phyloP scores from a whole-genome alignment of 2,888 invertebrate genomes.

The Laothoe populi region DNA sequence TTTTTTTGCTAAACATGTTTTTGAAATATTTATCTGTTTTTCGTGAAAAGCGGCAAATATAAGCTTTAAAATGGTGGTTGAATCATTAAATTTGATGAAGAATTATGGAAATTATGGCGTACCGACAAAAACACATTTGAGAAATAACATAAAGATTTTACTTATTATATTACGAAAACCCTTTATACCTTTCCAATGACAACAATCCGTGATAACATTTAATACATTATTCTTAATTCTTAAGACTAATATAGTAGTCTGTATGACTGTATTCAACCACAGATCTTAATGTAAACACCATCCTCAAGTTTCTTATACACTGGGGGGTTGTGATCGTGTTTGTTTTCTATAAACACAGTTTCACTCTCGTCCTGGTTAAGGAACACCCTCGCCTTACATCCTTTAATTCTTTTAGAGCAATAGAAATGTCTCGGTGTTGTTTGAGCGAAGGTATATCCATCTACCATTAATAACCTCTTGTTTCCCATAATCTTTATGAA shows the following conservation, averaged over 20 bases:
- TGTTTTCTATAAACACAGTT: slow-evolving; percentile 41
- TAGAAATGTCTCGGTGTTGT: slow-evolving; percentile 54
- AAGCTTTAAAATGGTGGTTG: too few species aligned
- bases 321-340: slow-evolving; percentile 40
- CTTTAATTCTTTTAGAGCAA: slow-evolving; percentile 60
- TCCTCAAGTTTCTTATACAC: slow-evolving; percentile 5
- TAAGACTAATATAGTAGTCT: too few species aligned
- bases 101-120: too few species aligned
- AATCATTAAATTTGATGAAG: too few species aligned
- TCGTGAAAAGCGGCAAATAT: too few species aligned
- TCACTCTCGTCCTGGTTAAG: slow-evolving; percentile 44
- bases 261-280: background rate
- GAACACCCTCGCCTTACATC: slow-evolving; percentile 58
- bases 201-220: too few species aligned
- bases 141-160: too few species aligned
- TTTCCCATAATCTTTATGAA: slow-evolving; percentile 36
- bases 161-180: too few species aligned
- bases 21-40: too few species aligned
- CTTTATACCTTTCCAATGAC: too few species aligned
- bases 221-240: background rate
- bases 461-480: slow-evolving; percentile 57
- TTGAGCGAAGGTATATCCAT: slow-evolving; percentile 57
- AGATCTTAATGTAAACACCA: slow-evolving; percentile 12
- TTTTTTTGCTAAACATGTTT: too few species aligned
- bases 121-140: too few species aligned